These are phyloP conservation scores for Hydrolagus affinis DNA, from an alignment of 2,113 vertebrate genomes.

Conservation along the genomic window DNA sequence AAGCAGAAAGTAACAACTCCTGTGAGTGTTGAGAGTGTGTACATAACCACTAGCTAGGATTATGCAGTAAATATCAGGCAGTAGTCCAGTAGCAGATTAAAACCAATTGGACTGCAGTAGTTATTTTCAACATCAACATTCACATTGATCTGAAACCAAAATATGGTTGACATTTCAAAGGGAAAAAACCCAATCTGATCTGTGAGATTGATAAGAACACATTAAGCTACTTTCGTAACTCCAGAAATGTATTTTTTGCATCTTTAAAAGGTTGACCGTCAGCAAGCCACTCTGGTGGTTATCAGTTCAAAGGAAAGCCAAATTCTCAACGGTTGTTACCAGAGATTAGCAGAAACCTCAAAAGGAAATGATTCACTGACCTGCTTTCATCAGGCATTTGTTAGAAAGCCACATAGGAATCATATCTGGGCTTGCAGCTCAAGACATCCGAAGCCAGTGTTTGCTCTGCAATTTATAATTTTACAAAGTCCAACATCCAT, in stretches of 20 bases:
- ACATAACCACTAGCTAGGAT: no score
- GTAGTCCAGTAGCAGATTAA: no score
- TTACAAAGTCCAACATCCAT: not conserved
- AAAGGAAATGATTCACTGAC: constrained; percentile 11
- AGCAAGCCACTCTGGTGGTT: not conserved
- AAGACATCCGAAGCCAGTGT: not conserved
- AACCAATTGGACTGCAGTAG: not conserved
- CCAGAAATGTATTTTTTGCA: not conserved
- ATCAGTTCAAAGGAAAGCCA: not conserved
- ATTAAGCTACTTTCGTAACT: not conserved
- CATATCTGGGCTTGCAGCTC: not conserved
- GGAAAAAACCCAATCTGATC: constrained; percentile 4
- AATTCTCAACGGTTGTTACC: constrained; percentile 10
- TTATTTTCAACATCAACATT: constrained; percentile 5
- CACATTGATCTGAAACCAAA: constrained; percentile 19
- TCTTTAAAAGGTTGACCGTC: not conserved
- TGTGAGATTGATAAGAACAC: not conserved
- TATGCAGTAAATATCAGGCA: no score
- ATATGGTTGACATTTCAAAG: constrained; percentile 25
- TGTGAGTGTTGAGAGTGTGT: no score
- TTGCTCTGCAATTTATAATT: not conserved
- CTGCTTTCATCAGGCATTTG: constrained; percentile 1
- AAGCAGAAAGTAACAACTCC: no score
- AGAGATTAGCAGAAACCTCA: constrained; percentile 1
- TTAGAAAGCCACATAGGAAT: constrained; percentile 28